Base-by-base conservation (phyloP, 2,113 vertebrate species). In the Ciconia maguari region DNA sequence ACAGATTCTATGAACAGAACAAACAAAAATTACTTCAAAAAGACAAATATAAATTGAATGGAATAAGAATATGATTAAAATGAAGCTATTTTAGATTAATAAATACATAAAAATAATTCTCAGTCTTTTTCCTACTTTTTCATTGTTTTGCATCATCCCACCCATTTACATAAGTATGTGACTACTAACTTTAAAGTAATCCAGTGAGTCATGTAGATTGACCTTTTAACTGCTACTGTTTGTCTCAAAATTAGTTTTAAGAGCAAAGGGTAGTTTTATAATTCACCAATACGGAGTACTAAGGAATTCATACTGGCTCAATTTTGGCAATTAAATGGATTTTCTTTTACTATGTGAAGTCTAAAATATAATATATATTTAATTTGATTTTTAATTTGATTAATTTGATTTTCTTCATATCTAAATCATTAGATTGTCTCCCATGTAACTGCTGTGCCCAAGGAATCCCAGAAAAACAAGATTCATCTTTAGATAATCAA, bases 281-380 rank as follows among this genome's bases (percentile, higher is more conserved):
- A 90, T 76, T 82, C 38, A 75, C 15, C 3, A 4, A 58, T 82
- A 19, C 58, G 29, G 22, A 86, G 22, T 61, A 65, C 15, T 89
- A 89, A 96, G 70, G 71, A 83, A 87, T 77, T 80, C 25, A 69
- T 38, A 26, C 29, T 41, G 42, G 7, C 10, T 93, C 46, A 68
- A 72, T 96, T 96, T 95, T 94, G 52, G 14, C 30, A 89, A 62
- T 87, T 95, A 89, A 90, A 90, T 87, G n/a, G 34, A 81, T 89
- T 95, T 90, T 71, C 36, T 90, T 84, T 74, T 90, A 52, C 36
- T 89, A 16, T 80, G 42, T 83, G 49, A 93, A 87, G 52, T 69
- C 13, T 76, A 69, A 94, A 94, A 92, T 46, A 72, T 55, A 54
- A 72, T 88, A 60, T 69, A 48, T 79, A 30, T 38, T 83, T 89